Evolutionary conservation across 2,113 vertebrate genomes (phyloP).

Genomic region (Struthio camelus): DNA sequence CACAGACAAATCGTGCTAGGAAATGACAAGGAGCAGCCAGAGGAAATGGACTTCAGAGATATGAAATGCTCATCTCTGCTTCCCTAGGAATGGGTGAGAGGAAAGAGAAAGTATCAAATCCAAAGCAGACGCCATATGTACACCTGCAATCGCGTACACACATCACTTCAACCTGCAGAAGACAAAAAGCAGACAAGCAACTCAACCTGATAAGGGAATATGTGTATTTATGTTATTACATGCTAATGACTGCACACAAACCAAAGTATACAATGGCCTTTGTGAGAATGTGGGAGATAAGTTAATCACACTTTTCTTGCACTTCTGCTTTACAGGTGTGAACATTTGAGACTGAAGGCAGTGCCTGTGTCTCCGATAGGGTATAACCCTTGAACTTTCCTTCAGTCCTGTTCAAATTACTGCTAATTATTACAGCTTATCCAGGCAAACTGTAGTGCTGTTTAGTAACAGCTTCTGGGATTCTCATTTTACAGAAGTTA

Average conservation of each 20-base stretch:
- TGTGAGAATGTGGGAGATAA: background rate
- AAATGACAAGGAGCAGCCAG: slow-evolving; percentile 29
- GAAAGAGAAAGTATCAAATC: slow-evolving; percentile 4
- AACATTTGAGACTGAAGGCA: background rate
- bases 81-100: background rate
- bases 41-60: slow-evolving; percentile 25
- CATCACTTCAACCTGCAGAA: background rate
- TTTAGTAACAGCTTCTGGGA: background rate
- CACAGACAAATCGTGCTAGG: slow-evolving; percentile 34
- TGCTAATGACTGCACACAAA: background rate
- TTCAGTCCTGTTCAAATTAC: background rate
- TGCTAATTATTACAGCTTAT: background rate
- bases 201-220: background rate
- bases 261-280: background rate
- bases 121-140: background rate
- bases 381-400: background rate
- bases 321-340: background rate
- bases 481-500: background rate
- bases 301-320: background rate
- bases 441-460: background rate
- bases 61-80: background rate
- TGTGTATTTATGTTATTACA: background rate
- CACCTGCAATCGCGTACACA: slow-evolving; percentile 26
- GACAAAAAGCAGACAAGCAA: background rate
- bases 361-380: background rate